Conservation (phyloP, 2,797 vertebrate genomes). For the Micrastur ruficollis region DNA sequence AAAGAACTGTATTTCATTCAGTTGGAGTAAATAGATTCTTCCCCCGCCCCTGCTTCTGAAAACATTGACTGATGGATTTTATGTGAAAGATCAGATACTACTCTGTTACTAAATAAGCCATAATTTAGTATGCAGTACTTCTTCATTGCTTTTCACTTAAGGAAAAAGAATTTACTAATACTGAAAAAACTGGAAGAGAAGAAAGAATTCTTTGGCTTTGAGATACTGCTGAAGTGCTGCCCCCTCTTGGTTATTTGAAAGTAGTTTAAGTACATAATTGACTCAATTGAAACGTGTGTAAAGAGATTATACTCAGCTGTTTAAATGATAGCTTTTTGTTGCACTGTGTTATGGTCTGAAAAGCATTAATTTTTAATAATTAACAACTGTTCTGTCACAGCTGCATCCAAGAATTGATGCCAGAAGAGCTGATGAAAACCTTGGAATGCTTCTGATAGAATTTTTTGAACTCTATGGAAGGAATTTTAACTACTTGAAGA, state of each 20-base stretch:
- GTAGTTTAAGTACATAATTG: background rate
- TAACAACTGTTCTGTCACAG: conserved; percentile 68
- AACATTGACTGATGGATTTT: background rate
- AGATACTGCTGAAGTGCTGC: conserved; percentile 28
- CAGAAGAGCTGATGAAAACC: conserved; percentile 88
- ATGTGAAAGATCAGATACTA: background rate
- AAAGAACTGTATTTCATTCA: background rate
- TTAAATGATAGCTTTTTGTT: background rate
- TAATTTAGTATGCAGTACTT: background rate
- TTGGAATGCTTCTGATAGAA: conserved; percentile 95
- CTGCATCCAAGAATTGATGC: conserved; percentile 94
- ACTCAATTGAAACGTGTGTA: background rate
- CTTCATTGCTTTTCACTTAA: background rate
- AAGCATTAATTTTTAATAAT: background rate
- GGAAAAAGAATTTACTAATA: background rate
- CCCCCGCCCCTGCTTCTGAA: background rate
- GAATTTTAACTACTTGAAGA: conserved; percentile 99
- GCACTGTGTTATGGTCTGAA: background rate
- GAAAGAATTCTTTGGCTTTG: background rate
- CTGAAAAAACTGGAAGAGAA: background rate
- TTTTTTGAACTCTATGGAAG: conserved; percentile 98
- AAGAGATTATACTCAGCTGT: background rate
- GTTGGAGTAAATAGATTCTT: background rate
- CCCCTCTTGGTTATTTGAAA: conserved; percentile 19
- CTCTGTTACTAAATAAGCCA: background rate